phyloP scores from a whole-genome alignment of 2,797 vertebrate species.

The Lerista edwardsae region DNA sequence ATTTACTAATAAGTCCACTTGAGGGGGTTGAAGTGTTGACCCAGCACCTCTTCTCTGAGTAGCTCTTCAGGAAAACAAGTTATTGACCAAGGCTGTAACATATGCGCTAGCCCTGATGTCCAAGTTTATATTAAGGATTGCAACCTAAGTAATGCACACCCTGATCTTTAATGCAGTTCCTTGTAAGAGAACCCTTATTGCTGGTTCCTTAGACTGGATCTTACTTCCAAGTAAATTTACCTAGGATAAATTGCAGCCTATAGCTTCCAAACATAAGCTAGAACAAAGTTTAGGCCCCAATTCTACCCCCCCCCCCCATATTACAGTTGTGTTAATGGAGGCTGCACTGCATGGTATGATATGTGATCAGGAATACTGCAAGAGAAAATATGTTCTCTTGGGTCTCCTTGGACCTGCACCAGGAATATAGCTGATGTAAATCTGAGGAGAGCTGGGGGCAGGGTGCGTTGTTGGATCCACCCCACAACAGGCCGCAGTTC shows the following conservation, averaged over 20 bases:
- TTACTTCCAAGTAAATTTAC: neutral
- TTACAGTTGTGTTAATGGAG: too few species aligned
- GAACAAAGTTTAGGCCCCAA: neutral
- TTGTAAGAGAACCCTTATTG: neutral
- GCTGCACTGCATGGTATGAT: too few species aligned
- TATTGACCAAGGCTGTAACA: neutral
- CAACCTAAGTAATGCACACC: neutral
- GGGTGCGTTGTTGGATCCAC: too few species aligned
- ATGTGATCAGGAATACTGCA: too few species aligned
- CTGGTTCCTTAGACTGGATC: neutral
- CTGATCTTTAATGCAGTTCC: neutral
- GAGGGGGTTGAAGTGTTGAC: neutral
- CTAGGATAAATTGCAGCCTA: neutral
- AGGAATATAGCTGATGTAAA: too few species aligned
- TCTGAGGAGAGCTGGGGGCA: too few species aligned
- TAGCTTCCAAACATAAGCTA: neutral
- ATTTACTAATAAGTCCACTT: neutral
- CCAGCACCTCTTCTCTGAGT: neutral
- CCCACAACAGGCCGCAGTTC: too few species aligned
- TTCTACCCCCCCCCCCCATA: too few species aligned
- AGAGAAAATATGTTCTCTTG: too few species aligned
- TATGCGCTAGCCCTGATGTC: too few species aligned
- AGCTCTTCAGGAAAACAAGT: neutral
- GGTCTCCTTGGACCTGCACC: too few species aligned
- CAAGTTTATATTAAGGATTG: neutral